Conservation (phyloP, 2,888 invertebrate species). For the Fissipunctia ypsillon region DNA sequence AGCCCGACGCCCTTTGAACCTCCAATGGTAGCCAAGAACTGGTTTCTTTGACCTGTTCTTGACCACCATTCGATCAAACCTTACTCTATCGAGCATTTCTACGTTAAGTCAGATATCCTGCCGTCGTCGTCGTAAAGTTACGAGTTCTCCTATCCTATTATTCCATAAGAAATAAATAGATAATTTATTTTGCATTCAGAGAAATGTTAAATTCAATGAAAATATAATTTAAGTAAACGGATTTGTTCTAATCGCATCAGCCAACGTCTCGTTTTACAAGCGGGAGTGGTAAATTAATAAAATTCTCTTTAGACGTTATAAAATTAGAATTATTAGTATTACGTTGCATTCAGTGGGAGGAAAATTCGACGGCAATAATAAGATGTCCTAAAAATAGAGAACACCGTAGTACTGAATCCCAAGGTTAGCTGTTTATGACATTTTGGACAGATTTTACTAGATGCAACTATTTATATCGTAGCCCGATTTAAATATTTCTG, state of each 20-base stretch:
- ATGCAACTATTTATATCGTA: conserved; percentile 1
- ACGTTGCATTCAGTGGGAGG: conserved; percentile 45
- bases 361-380: conserved; percentile 28
- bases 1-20: background rate
- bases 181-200: conserved; percentile 1
- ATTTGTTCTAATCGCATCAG: conserved; percentile 16
- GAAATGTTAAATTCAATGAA: conserved; percentile 10
- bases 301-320: conserved; percentile 39
- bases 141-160: too few species aligned
- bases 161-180: background rate
- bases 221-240: conserved; percentile 27
- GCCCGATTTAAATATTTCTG: background rate
- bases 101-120: too few species aligned
- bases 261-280: conserved; percentile 23
- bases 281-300: conserved; percentile 47
- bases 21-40: background rate
- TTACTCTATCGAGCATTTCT: background rate
- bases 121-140: background rate
- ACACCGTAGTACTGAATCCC: conserved; percentile 28
- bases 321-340: conserved; percentile 53
- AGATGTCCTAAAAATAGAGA: conserved; percentile 54
- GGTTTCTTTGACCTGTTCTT: background rate
- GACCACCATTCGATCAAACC: background rate
- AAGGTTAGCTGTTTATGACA: conserved; percentile 51
- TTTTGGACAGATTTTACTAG: conserved; percentile 44